Evolutionary conservation across 2,888 invertebrate genomes (phyloP).

Genomic region (Sipha maydis): DNA sequence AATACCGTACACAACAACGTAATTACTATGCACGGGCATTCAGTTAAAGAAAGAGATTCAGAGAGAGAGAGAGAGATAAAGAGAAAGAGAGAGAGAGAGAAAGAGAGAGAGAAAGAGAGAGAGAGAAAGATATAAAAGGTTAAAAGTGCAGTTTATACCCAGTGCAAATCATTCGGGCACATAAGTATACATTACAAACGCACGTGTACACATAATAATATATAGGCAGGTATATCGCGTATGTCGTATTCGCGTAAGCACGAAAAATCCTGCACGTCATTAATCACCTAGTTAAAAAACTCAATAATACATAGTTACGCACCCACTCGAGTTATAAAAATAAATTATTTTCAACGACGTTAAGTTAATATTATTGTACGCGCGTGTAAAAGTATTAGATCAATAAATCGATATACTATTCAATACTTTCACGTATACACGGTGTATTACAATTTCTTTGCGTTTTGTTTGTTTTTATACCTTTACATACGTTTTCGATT

Average conservation of each 20-base stretch:
- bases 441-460: neutral
- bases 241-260: neutral
- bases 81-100: too few relatives aligned
- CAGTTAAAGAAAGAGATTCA: neutral
- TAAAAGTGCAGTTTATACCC: neutral
- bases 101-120: neutral
- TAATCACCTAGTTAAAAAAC: neutral
- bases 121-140: too few relatives aligned
- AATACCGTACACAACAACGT: neutral
- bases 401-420: constrained; percentile 8
- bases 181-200: neutral
- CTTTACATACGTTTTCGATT: neutral
- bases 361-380: neutral
- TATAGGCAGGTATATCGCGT: neutral
- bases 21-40: neutral
- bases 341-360: neutral
- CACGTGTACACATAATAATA: neutral
- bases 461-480: neutral
- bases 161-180: neutral
- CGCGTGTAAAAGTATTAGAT: neutral
- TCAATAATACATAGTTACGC: neutral
- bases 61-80: too few relatives aligned
- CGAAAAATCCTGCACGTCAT: neutral
- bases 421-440: neutral
- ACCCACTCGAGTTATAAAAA: neutral